phyloP scores from a whole-genome alignment of 2,113 vertebrate genomes.

The Mus pahari region DNA sequence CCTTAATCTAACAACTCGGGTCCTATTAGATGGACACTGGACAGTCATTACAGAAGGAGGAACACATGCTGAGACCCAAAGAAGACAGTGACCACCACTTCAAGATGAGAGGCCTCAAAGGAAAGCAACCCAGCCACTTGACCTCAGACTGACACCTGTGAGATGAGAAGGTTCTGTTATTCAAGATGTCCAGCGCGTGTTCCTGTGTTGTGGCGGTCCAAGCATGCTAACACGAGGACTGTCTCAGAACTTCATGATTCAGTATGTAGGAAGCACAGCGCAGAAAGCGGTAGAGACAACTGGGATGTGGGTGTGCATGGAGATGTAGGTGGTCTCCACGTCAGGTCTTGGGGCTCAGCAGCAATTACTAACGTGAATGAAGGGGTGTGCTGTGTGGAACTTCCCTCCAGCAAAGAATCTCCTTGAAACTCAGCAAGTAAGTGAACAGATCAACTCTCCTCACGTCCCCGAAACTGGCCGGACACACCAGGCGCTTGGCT shows the following conservation, averaged over 20 bases:
- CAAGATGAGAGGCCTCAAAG: background rate
- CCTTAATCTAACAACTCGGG: background rate
- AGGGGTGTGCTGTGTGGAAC: background rate
- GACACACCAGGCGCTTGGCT: background rate
- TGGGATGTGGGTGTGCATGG: background rate
- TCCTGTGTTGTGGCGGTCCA: background rate
- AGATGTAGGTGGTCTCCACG: background rate
- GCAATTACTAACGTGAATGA: background rate
- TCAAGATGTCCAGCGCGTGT: background rate
- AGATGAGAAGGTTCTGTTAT: background rate
- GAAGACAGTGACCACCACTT: fast-evolving
- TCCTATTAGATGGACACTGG: background rate
- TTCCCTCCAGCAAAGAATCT: background rate
- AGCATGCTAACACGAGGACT: background rate
- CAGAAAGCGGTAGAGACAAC: background rate
- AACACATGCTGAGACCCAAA: background rate
- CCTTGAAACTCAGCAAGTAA: background rate
- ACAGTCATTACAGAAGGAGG: background rate
- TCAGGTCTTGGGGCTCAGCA: background rate
- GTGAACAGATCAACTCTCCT: too few relatives aligned
- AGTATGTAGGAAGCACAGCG: background rate
- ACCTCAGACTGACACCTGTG: fast-evolving
- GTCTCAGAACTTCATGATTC: background rate
- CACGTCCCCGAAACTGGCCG: background rate
- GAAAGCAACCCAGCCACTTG: background rate